A percentile compares a stretch with the other conserved stretches of the same genome.
Evolutionary conservation across 2,113 vertebrate genomes (phyloP).

Genomic region (Ploceus nigricollis): DNA sequence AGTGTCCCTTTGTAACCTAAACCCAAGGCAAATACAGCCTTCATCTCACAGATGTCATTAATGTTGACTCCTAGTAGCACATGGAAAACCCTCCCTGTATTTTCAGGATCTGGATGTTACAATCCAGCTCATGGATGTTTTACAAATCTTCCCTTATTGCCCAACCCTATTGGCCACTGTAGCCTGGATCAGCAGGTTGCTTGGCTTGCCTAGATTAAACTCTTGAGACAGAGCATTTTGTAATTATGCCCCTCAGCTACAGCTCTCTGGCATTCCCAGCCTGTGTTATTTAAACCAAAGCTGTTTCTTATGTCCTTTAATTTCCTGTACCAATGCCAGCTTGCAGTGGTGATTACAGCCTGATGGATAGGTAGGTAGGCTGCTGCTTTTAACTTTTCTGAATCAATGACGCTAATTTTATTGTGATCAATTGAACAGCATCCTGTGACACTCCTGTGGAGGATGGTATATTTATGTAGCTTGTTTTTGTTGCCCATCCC

Average conservation of each 20-base stretch:
- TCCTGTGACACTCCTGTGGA: slow-evolving; percentile 38
- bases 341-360: slow-evolving; percentile 28
- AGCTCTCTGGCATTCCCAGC: slow-evolving; percentile 1
- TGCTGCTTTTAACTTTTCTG: slow-evolving; percentile 63
- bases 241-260: slow-evolving; percentile 17
- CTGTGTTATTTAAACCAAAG: slow-evolving; percentile 48
- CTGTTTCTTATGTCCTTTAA: slow-evolving; percentile 46
- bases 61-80: background rate
- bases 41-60: background rate
- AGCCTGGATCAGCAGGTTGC: slow-evolving; percentile 26
- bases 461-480: slow-evolving; percentile 20
- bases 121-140: background rate
- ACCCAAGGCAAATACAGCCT: background rate
- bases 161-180: background rate
- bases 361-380: slow-evolving; percentile 39
- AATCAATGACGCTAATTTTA: slow-evolving; percentile 64
- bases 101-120: background rate
- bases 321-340: slow-evolving; percentile 32
- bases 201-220: slow-evolving; percentile 38
- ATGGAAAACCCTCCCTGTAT: background rate
- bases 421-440: slow-evolving; percentile 53
- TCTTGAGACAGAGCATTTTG: slow-evolving; percentile 21
- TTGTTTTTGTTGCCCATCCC: background rate
- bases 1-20: background rate
- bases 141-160: background rate